Evolutionary conservation across 2,113 vertebrate species (phyloP).

Genomic region (Semicossyphus pulcher): DNA sequence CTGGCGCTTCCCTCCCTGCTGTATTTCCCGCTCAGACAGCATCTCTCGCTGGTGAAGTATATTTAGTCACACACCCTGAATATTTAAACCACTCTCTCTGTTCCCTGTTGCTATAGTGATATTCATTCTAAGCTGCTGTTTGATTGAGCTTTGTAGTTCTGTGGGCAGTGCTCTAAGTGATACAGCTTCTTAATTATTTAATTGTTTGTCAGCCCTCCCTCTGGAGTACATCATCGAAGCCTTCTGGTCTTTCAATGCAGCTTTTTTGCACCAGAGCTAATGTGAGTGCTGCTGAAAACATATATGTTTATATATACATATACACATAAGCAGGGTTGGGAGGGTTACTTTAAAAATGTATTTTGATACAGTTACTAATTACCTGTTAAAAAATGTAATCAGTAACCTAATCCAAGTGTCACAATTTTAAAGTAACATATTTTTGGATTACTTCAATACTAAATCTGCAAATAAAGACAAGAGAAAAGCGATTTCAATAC

Average conservation of each 20-base stretch:
- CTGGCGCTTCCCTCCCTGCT: constrained; percentile 30
- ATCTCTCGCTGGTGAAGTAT: constrained; percentile 59
- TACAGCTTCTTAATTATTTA: constrained; percentile 46
- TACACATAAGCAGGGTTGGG: too few relatives aligned
- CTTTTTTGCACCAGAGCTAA: not conserved
- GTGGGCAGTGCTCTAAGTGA: constrained; percentile 28
- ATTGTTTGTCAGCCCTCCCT: constrained; percentile 27
- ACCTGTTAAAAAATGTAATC: too few relatives aligned
- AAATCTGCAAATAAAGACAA: too few relatives aligned
- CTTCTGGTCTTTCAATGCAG: not conserved
- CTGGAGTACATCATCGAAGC: too few relatives aligned
- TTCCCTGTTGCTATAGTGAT: constrained; percentile 77
- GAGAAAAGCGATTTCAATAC: too few relatives aligned
- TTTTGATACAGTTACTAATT: too few relatives aligned
- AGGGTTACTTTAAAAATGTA: too few relatives aligned
- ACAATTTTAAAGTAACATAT: too few relatives aligned
- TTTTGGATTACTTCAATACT: too few relatives aligned
- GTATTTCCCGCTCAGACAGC: constrained; percentile 48
- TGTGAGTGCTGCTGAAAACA: not conserved
- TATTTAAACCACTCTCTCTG: constrained; percentile 72
- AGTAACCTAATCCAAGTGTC: too few relatives aligned
- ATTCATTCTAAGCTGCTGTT: constrained; percentile 59
- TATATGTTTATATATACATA: too few relatives aligned
- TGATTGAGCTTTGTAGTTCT: constrained; percentile 50
- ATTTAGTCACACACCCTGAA: constrained; percentile 74